Evolutionary conservation across 2,888 invertebrate species (phyloP).

Genomic region (Loripinus fragilis): DNA sequence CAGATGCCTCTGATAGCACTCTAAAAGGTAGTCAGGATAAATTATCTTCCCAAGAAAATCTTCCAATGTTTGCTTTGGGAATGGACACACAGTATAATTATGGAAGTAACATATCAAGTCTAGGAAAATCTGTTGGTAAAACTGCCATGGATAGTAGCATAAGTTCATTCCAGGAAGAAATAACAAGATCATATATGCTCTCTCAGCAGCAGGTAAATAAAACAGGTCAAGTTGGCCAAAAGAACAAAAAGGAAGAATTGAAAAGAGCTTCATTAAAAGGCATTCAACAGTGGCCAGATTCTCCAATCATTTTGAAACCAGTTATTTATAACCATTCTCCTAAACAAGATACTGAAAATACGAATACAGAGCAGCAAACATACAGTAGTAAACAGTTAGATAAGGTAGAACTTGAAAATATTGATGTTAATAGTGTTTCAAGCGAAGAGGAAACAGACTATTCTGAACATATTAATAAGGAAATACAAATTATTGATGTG

Average conservation of each 20-base stretch:
- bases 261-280: constrained; percentile 12
- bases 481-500: background rate
- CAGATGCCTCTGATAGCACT: constrained; percentile 51
- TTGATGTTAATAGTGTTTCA: constrained; percentile 6
- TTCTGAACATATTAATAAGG: constrained; percentile 14
- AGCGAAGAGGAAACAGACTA: background rate
- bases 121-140: constrained; percentile 35
- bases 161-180: constrained; percentile 55
- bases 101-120: constrained; percentile 29
- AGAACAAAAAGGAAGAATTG: constrained; percentile 11
- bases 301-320: constrained; percentile 43
- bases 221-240: background rate
- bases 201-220: constrained; percentile 26
- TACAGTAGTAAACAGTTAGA: constrained; percentile 25
- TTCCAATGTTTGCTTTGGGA: constrained; percentile 34
- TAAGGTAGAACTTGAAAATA: background rate
- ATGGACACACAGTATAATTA: constrained; percentile 40
- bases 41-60: constrained; percentile 46
- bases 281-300: constrained; percentile 28
- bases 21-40: constrained; percentile 62
- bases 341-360: constrained; percentile 40
- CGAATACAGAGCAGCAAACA: background rate
- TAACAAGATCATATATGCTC: constrained; percentile 51
- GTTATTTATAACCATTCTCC: constrained; percentile 42
- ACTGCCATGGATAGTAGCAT: constrained; percentile 44